Percentiles rank a stretch among this genome's conserved stretches.
phyloP scores from a whole-genome alignment of 2,797 vertebrate species.

The Scolopax rusticola region DNA sequence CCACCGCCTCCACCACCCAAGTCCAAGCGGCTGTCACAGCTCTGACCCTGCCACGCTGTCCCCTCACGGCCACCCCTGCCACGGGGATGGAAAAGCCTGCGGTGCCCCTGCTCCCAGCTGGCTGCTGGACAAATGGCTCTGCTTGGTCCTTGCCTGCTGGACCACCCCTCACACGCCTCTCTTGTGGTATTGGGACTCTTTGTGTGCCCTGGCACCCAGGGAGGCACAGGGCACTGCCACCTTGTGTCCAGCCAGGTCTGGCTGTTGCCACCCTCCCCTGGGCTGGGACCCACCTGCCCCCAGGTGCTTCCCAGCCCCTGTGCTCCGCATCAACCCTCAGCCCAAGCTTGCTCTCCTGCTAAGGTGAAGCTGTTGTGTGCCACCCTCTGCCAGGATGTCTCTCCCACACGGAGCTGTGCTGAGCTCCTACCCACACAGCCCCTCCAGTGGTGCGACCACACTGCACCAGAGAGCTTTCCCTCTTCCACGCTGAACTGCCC shows the following conservation, averaged over 20 bases:
- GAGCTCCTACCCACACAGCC: background rate
- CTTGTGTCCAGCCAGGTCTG: background rate
- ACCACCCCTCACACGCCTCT: background rate
- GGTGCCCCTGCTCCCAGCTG: background rate
- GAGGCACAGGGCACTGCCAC: background rate
- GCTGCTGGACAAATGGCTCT: background rate
- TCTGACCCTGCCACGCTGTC: background rate
- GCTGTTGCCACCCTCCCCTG: background rate
- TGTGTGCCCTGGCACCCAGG: rapidly evolving
- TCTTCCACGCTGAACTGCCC: background rate
- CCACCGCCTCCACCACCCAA: background rate
- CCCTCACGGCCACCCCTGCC: background rate
- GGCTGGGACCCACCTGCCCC: background rate
- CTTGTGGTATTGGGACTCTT: too few relatives aligned
- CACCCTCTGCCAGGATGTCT: background rate
- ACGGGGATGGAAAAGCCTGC: rapidly evolving
- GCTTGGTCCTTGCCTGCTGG: background rate
- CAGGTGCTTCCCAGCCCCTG: background rate
- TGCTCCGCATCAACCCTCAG: background rate
- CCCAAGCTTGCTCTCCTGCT: rapidly evolving
- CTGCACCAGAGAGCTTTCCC: rapidly evolving
- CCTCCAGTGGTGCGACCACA: rapidly evolving
- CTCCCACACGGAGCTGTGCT: rapidly evolving
- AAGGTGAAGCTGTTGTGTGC: rapidly evolving
- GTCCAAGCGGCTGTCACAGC: background rate